These are phyloP conservation scores for Saguinus midas DNA, from an alignment of 2,113 vertebrate species.

Conservation along the genomic window DNA sequence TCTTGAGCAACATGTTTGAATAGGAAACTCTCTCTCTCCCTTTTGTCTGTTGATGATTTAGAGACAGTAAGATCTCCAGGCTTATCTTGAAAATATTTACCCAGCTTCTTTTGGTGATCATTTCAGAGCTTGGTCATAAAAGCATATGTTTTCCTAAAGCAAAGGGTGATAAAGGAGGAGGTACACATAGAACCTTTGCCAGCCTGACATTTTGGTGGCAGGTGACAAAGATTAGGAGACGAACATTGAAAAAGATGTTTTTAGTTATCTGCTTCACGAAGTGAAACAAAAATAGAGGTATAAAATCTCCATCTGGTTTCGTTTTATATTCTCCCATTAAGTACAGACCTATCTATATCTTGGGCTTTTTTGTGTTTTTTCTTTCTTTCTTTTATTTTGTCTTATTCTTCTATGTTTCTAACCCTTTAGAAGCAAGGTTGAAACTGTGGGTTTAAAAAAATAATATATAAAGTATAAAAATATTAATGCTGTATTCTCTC, in stretches of 20 bases:
- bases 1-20: conserved; percentile 59
- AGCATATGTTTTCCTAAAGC: conserved; percentile 36
- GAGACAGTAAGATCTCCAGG: conserved; percentile 43
- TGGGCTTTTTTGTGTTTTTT: background rate
- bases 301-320: background rate
- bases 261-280: background rate
- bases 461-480: background rate
- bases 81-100: conserved; percentile 76
- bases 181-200: background rate
- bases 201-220: background rate
- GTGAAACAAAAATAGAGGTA: background rate
- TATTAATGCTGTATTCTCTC: background rate
- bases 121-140: conserved; percentile 26
- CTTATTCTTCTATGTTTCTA: background rate
- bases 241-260: background rate
- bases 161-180: conserved; percentile 6
- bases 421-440: background rate
- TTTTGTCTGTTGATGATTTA: conserved; percentile 56
- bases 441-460: background rate
- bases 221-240: conserved; percentile 29
- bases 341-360: background rate
- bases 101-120: conserved; percentile 58
- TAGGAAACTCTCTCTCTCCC: conserved; percentile 34
- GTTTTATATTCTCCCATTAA: background rate
- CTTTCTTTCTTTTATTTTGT: background rate